These are phyloP conservation scores for Pollenia labialis DNA, from an alignment of 2,888 invertebrate species.

Conservation along the genomic window DNA sequence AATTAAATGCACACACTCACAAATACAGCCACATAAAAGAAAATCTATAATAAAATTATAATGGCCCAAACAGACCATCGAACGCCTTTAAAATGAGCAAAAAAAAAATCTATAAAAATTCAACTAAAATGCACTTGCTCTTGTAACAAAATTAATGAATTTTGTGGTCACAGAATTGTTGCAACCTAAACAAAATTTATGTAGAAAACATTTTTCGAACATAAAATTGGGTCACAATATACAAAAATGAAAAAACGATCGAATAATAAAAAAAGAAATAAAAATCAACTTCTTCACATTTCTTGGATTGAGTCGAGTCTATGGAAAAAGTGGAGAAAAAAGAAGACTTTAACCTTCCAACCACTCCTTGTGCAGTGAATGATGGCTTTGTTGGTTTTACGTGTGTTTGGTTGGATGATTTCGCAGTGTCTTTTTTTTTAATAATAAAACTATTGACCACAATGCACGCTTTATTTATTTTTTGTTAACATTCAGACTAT, in stretches of 20 bases:
- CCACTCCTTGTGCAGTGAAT: constrained; percentile 47
- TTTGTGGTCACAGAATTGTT: constrained; percentile 67
- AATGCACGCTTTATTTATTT: constrained; percentile 60
- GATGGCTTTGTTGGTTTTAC: background rate
- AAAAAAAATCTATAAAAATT: background rate
- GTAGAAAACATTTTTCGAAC: constrained; percentile 8
- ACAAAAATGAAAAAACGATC: constrained; percentile 12
- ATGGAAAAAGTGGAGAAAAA: background rate
- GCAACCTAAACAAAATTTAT: constrained; percentile 50
- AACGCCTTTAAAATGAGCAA: constrained; percentile 28
- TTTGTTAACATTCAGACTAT: background rate
- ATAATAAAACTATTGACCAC: constrained; percentile 58
- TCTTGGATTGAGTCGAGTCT: background rate
- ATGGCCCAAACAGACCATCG: constrained; percentile 38
- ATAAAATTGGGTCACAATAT: constrained; percentile 61
- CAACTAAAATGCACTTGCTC: constrained; percentile 52
- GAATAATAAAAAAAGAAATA: background rate
- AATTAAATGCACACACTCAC: constrained; percentile 43
- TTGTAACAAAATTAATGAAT: constrained; percentile 58
- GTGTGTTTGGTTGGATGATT: too few relatives aligned
- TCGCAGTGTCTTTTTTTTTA: background rate
- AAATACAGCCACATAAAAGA: background rate
- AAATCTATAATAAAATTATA: constrained; percentile 47
- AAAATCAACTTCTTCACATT: constrained; percentile 51
- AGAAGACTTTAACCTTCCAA: constrained; percentile 48